Conservation (phyloP, 2,113 vertebrate species). For the Etheostoma spectabile region DNA sequence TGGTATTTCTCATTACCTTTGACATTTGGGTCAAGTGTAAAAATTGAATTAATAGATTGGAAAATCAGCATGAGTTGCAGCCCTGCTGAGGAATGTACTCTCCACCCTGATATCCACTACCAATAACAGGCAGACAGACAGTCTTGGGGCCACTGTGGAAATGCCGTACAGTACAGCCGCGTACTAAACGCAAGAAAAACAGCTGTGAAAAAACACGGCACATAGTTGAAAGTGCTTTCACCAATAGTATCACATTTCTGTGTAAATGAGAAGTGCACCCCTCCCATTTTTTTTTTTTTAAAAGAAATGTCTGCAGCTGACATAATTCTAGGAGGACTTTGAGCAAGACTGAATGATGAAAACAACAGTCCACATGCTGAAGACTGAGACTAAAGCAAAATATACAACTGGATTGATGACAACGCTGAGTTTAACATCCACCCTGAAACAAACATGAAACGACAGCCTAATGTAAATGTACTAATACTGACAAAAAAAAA, state of each 20-base stretch:
- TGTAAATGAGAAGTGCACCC: constrained; percentile 58
- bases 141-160: constrained; percentile 58
- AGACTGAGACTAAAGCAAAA: constrained; percentile 66
- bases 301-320: constrained; percentile 55
- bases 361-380: constrained; percentile 32
- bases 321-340: constrained; percentile 63
- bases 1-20: neutral
- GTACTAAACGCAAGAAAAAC: constrained; percentile 68
- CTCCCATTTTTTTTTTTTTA: constrained; percentile 50
- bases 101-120: constrained; percentile 43
- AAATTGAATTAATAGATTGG: neutral
- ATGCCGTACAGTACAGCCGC: constrained; percentile 43
- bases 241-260: constrained; percentile 68
- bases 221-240: constrained; percentile 37
- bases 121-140: constrained; percentile 23
- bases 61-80: constrained; percentile 2
- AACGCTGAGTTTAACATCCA: constrained; percentile 21
- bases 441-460: neutral
- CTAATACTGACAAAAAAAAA: neutral
- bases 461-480: constrained; percentile 30
- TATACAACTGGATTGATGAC: constrained; percentile 48
- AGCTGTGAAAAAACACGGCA: constrained; percentile 44
- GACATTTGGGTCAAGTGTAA: neutral
- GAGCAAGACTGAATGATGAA: constrained; percentile 64
- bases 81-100: constrained; percentile 53